A percentile compares a stretch with the other conserved stretches of the same genome.
phyloP scores from a whole-genome alignment of 2,888 invertebrate species.

The Spodoptera exigua region DNA sequence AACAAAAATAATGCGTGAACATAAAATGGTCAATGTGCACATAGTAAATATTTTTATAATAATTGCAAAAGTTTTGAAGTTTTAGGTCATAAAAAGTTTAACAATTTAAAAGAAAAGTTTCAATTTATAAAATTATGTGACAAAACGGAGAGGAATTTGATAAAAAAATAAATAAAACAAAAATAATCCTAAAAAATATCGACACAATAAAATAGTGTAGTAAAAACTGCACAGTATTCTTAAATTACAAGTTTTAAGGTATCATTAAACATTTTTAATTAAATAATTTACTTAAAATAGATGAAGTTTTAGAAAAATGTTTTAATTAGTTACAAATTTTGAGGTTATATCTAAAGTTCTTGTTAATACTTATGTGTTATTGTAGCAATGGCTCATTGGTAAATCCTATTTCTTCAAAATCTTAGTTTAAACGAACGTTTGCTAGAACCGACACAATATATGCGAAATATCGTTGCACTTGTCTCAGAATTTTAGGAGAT shows the following conservation, averaged over 20 bases:
- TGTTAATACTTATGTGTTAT: no score
- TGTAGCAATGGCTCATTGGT: no score
- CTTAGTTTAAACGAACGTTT: no score
- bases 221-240: conserved; percentile 23
- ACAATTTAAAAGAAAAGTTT: conserved; percentile 17
- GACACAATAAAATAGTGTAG: conserved; percentile 28
- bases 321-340: conserved; percentile 21
- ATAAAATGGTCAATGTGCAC: no score
- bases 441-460: no score
- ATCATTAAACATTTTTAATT: not conserved
- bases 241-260: conserved; percentile 3
- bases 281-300: conserved; percentile 2
- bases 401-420: no score
- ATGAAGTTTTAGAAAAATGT: conserved; percentile 16
- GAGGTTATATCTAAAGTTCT: not conserved
- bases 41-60: no score
- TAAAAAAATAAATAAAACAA: not conserved
- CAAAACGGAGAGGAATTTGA: conserved; percentile 1
- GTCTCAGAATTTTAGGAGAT: no score
- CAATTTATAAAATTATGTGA: conserved; percentile 22
- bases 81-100: not conserved
- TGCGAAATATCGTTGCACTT: no score
- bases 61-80: no score
- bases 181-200: conserved; percentile 17
- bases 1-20: no score